A percentile compares a stretch with the other conserved stretches of the same genome.
Conservation (phyloP, 2,113 vertebrate genomes). For the Talpa occidentalis region DNA sequence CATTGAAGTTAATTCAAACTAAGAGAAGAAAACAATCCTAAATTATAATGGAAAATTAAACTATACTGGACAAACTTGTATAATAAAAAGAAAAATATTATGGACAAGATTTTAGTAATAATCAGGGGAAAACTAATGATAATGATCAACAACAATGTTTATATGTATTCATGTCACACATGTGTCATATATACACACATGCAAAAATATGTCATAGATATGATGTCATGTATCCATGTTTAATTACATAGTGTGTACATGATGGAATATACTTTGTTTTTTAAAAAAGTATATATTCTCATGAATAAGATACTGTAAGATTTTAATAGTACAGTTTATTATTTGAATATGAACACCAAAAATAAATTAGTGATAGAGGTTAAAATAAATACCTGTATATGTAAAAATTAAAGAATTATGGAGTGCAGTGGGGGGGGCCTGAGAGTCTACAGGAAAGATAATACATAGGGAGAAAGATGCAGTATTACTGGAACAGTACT, state of each 20-base stretch:
- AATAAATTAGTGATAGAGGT: neutral
- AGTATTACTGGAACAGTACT: neutral
- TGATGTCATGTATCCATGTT: neutral
- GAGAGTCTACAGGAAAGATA: neutral
- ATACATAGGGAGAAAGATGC: neutral
- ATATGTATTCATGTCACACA: neutral
- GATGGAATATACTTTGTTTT: neutral
- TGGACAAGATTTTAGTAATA: neutral
- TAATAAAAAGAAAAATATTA: neutral
- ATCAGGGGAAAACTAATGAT: neutral
- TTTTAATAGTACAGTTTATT: neutral
- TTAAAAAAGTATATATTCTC: slow-evolving; percentile 20
- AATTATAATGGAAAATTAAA: neutral
- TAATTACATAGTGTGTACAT: neutral
- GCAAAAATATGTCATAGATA: neutral
- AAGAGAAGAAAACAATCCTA: neutral
- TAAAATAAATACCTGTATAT: neutral
- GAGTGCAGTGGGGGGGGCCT: accelerated
- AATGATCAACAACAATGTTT: neutral
- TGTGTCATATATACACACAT: neutral
- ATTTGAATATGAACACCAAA: neutral
- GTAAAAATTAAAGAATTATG: neutral
- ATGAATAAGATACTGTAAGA: neutral
- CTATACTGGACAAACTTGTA: neutral
- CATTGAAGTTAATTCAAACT: neutral